Evolutionary conservation across 2,888 invertebrate species (phyloP).

Genomic region (Athetis lepigone): DNA sequence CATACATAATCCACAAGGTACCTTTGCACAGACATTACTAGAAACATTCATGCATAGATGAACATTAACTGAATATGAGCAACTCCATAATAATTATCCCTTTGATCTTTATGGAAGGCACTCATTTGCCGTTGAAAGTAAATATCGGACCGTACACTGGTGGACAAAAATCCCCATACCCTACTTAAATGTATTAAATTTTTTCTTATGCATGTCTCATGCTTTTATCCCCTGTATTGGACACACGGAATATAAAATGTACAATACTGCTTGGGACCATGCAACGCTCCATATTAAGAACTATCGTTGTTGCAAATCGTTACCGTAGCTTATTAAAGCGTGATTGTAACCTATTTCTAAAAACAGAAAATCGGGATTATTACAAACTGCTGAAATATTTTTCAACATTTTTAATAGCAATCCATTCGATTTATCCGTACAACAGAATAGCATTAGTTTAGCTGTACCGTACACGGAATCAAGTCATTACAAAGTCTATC

Average conservation of each 20-base stretch:
- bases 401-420: constrained; percentile 32
- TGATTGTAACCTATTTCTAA: constrained; percentile 24
- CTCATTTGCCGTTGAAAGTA: constrained; percentile 69
- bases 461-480: constrained; percentile 53
- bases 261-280: constrained; percentile 30
- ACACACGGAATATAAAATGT: constrained; percentile 42
- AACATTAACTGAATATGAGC: constrained; percentile 69
- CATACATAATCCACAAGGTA: neutral
- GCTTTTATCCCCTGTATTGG: constrained; percentile 21
- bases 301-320: neutral
- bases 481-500: constrained; percentile 62
- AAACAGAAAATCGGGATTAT: constrained; percentile 19
- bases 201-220: constrained; percentile 33
- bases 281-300: constrained; percentile 12
- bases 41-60: constrained; percentile 39
- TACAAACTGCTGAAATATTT: constrained; percentile 5
- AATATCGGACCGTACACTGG: constrained; percentile 58
- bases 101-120: constrained; percentile 75
- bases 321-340: constrained; percentile 24
- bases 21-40: neutral
- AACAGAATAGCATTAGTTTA: constrained; percentile 45
- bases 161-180: constrained; percentile 46
- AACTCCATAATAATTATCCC: constrained; percentile 72
- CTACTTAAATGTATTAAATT: constrained; percentile 49
- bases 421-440: constrained; percentile 34